A percentile compares a stretch with the other conserved stretches of the same genome.
Conservation (phyloP, 2,113 vertebrate species). For the Colistium nudipinnis region DNA sequence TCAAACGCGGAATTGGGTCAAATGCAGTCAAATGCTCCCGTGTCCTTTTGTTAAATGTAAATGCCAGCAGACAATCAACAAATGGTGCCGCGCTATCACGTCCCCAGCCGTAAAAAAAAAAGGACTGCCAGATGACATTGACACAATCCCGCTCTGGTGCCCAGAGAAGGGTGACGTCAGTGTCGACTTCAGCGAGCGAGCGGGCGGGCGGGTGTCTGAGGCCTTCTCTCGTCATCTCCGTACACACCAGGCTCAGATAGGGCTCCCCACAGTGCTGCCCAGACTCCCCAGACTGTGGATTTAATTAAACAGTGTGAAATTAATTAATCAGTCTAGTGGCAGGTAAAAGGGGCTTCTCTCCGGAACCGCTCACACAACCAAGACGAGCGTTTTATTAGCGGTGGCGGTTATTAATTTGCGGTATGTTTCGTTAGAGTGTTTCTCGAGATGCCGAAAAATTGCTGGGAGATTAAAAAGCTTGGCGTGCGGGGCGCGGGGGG, state of each 20-base stretch:
- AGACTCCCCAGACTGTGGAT: constrained; percentile 78
- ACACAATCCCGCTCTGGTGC: constrained; percentile 86
- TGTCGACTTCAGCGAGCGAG: constrained; percentile 80
- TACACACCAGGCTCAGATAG: constrained; percentile 59
- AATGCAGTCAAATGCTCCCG: constrained; percentile 39
- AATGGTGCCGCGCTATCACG: constrained; percentile 48
- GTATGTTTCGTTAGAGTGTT: constrained; percentile 69
- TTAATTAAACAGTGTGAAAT: constrained; percentile 85
- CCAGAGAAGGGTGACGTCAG: constrained; percentile 84
- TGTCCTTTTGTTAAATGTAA: constrained; percentile 41
- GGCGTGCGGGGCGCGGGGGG: constrained; percentile 52
- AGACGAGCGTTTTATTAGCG: constrained; percentile 73
- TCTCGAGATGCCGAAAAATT: constrained; percentile 63
- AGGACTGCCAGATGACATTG: constrained; percentile 84
- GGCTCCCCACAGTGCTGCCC: constrained; percentile 62
- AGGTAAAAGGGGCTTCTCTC: constrained; percentile 75
- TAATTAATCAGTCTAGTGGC: constrained; percentile 80
- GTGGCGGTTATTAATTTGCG: constrained; percentile 78
- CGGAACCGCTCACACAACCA: constrained; percentile 69
- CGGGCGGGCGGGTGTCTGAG: constrained; percentile 76
- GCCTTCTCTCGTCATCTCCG: constrained; percentile 69
- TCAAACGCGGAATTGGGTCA: constrained; percentile 37
- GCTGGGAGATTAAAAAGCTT: constrained; percentile 60
- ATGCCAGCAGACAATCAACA: constrained; percentile 50
- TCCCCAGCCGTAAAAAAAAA: constrained; percentile 50